Conservation (phyloP, 2,888 invertebrate species). For the Plusia festucae region DNA sequence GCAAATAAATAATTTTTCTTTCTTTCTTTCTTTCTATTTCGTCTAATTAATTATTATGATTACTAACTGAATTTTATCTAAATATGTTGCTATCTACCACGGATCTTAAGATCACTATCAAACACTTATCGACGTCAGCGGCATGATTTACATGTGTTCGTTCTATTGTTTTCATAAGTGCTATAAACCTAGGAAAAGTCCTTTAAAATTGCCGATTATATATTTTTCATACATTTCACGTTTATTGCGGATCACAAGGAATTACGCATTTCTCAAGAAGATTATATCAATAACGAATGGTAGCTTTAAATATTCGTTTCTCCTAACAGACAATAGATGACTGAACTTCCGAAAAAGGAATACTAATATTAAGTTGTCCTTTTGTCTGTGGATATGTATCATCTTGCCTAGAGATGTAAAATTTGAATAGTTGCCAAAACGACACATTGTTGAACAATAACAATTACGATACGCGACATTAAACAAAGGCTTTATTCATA, state of each 20-base stretch:
- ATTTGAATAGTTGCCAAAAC: conserved; percentile 43
- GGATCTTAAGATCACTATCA: conserved; percentile 21
- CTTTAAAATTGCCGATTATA: neutral
- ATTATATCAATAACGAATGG: too few relatives aligned
- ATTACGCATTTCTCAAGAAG: too few relatives aligned
- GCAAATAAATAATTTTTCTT: too few relatives aligned
- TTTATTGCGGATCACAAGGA: too few relatives aligned
- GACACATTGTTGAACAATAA: conserved; percentile 16
- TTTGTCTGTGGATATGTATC: conserved; percentile 20
- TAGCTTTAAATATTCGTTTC: too few relatives aligned
- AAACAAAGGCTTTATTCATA: conserved; percentile 8
- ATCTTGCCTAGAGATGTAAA: conserved; percentile 22
- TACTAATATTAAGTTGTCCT: conserved; percentile 10
- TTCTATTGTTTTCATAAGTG: neutral
- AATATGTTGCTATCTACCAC: conserved; percentile 12
- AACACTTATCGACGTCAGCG: conserved; percentile 16
- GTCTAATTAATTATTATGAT: conserved; percentile 13
- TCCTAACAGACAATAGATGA: neutral
- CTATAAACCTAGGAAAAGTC: neutral
- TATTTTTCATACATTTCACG: neutral
- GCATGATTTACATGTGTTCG: neutral
- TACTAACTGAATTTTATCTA: conserved; percentile 16
- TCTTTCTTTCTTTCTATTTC: too few relatives aligned
- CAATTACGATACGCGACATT: neutral
- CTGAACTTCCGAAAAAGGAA: conserved; percentile 13